Base-by-base conservation (phyloP, 2,797 vertebrate species). In the Sebastiscus albofasciatus region DNA sequence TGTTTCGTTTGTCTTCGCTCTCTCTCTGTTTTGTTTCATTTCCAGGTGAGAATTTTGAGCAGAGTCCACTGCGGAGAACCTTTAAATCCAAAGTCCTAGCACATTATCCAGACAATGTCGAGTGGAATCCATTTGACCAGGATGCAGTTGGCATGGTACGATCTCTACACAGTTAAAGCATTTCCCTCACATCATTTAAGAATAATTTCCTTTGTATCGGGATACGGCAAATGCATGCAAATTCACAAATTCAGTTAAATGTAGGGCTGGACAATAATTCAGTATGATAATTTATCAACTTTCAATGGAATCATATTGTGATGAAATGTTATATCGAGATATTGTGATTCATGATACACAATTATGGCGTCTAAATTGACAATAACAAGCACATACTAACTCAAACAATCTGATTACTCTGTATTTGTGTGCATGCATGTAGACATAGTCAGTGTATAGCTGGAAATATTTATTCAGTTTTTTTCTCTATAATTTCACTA, bases 101-200 rank as follows among this genome's bases (percentile, higher is more conserved):
- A 89, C 97, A 98, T 87, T 99, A 98, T 94, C 98, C 98, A 54
- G 97, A 98, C 82, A 99, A 99, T 92, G 98, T 99, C 77, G 99
- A 99, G 93, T 99, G 98, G 99, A 99, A 97, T 93, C 97, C 98
- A 20, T 99, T 99, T 93, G 99, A 99, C 94, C 99, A 99, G 94
- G 99, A 99, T 96, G 99, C 99, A 56, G 99, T 99, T 89, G 99
- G 99, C 96, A 99, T 99, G 99, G 99, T 99, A 94, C 86, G 89
- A 72, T 26, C n/a, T 18, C 26, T 36, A 14, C 9, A 52, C n/a
- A 54, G 8, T 29, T 56, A 2, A 5, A 52, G 58, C 18, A 27
- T 33, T 26, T 31, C 7, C 27, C 4, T 64, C 2, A 54, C 54
- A 5, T 64, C 3, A 9, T 39, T 49, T 27, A 24, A 52, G 18